These are phyloP conservation scores for Drosophila setifemur DNA, from an alignment of 1,140 invertebrate species.

Conservation along the genomic window DNA sequence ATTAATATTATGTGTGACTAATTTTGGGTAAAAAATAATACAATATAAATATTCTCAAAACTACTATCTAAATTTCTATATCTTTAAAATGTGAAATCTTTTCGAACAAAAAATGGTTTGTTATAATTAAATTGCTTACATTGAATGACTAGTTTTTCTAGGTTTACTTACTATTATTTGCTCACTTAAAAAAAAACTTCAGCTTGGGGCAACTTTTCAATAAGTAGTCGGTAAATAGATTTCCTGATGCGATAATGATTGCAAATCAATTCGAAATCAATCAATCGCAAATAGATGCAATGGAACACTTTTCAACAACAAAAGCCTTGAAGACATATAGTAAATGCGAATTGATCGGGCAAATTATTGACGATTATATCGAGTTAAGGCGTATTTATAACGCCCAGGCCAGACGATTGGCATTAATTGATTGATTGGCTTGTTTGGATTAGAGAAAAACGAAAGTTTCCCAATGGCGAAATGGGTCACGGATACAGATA, in stretches of 20 bases:
- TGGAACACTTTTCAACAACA: conserved; percentile 36
- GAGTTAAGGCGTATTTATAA: conserved; percentile 47
- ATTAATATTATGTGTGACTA: conserved; percentile 3
- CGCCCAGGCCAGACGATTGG: conserved; percentile 42
- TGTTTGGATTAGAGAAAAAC: conserved; percentile 74
- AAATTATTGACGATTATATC: conserved; percentile 67
- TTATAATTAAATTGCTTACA: too few species aligned
- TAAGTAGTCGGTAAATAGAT: conserved; percentile 5
- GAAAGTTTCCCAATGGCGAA: conserved; percentile 57
- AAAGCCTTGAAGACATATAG: conserved; percentile 31
- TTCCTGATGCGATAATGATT: conserved; percentile 53
- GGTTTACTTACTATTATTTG: neutral
- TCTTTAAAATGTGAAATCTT: neutral
- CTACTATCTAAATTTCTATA: neutral
- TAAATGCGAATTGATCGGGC: conserved; percentile 64
- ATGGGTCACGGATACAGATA: conserved; percentile 57
- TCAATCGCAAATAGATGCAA: conserved; percentile 54
- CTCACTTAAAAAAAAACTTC: neutral
- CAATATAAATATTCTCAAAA: neutral
- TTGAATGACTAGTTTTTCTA: too few species aligned
- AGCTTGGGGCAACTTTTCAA: conserved; percentile 35
- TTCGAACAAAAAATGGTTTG: too few species aligned
- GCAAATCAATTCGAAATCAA: conserved; percentile 69
- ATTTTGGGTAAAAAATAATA: neutral
- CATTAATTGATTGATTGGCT: conserved; percentile 75